Percentiles rank a stretch among this genome's conserved stretches.
Conservation (phyloP, 2,113 vertebrate species). For the Cacatua alba region DNA sequence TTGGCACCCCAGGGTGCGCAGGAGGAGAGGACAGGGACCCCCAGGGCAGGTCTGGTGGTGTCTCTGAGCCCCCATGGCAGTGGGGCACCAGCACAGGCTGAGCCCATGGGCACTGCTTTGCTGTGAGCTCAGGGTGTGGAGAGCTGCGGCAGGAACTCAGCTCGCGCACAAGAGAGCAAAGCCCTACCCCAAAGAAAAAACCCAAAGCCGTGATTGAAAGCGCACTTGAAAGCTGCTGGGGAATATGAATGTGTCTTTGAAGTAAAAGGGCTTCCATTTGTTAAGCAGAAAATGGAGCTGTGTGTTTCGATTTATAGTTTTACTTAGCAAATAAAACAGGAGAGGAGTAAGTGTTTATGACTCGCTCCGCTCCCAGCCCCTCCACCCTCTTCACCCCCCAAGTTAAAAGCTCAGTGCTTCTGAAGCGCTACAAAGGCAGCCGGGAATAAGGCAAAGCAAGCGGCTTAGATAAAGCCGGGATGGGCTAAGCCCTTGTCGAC, state of each 20-base stretch:
- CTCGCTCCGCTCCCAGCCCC: conserved; percentile 12
- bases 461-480: conserved; percentile 40
- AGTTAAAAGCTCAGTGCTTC: conserved; percentile 54
- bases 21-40: background rate
- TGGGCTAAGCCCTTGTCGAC: background rate
- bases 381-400: conserved; percentile 45
- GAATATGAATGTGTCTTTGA: conserved; percentile 79
- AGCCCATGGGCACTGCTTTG: background rate
- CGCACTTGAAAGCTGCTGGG: conserved; percentile 76
- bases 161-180: background rate
- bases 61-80: background rate
- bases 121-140: background rate
- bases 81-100: background rate
- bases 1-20: background rate
- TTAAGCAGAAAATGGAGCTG: conserved; percentile 72
- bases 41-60: background rate
- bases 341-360: conserved; percentile 55
- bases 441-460: conserved; percentile 51
- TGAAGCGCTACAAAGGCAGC: conserved; percentile 40
- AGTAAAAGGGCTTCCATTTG: conserved; percentile 75
- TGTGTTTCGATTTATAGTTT: conserved; percentile 63
- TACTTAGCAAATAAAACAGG: conserved; percentile 63
- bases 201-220: conserved; percentile 68
- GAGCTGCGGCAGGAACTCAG: conserved; percentile 41
- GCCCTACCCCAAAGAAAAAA: conserved; percentile 48